Evolutionary conservation across 1,140 invertebrate genomes (phyloP).

Genomic region (Bathynomus jamesi): DNA sequence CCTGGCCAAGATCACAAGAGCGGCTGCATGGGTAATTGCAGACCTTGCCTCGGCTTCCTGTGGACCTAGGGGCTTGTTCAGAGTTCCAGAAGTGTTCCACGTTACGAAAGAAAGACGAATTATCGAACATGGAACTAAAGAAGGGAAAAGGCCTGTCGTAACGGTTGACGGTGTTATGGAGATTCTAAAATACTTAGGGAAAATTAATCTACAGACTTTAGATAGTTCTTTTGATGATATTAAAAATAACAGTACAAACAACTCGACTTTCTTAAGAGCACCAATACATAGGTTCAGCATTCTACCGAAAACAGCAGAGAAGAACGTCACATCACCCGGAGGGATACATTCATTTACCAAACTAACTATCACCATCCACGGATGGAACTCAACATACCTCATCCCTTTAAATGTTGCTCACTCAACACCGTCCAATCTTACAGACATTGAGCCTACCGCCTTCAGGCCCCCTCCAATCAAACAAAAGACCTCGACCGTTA

Average conservation of each 20-base stretch:
- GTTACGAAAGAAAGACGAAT: neutral
- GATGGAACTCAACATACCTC: neutral
- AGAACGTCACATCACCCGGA: neutral
- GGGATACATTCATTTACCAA: neutral
- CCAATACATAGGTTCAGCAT: neutral
- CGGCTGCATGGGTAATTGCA: slow-evolving; percentile 22
- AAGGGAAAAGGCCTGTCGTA: neutral
- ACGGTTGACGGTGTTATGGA: neutral
- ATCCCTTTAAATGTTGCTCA: neutral
- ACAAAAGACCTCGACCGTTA: too few relatives aligned
- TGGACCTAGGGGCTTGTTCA: slow-evolving; percentile 17
- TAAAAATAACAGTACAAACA: neutral
- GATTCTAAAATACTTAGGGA: neutral
- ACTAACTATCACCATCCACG: neutral
- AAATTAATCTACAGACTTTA: neutral
- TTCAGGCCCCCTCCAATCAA: too few relatives aligned
- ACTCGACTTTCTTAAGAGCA: neutral
- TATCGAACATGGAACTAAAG: neutral
- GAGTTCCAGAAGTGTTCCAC: slow-evolving; percentile 23
- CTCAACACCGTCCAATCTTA: too few relatives aligned
- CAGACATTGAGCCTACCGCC: too few relatives aligned
- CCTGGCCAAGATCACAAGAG: slow-evolving; percentile 25
- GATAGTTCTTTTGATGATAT: neutral
- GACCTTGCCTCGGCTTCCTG: slow-evolving; percentile 20
- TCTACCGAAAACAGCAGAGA: neutral